phyloP scores from a whole-genome alignment of 2,113 vertebrate species.

The Halcyon malimbica region DNA sequence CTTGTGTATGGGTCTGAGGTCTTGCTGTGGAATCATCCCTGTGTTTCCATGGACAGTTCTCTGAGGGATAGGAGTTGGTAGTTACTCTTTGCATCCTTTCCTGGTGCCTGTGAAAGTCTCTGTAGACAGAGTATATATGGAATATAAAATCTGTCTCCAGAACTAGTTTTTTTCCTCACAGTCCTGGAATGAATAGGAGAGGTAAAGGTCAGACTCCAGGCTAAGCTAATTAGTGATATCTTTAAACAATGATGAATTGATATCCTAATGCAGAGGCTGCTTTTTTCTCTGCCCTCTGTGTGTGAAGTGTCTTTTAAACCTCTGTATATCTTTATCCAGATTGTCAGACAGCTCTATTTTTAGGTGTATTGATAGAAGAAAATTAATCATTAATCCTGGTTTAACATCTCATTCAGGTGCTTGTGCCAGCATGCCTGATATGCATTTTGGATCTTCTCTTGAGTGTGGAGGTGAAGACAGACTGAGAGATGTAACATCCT shows the following conservation, averaged over 20 bases:
- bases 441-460: neutral
- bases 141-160: neutral
- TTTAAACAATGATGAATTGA: neutral
- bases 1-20: neutral
- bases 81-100: neutral
- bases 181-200: neutral
- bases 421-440: neutral
- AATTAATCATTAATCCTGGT: neutral
- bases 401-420: neutral
- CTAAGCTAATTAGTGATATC: neutral
- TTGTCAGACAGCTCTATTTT: neutral
- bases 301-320: neutral
- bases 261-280: neutral
- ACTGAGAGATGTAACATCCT: neutral
- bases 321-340: neutral
- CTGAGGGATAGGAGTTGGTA: rapidly evolving
- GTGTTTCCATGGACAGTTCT: neutral
- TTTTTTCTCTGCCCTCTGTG: too few relatives aligned
- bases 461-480: neutral
- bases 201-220: neutral
- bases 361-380: neutral
- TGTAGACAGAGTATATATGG: neutral
- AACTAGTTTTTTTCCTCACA: neutral
- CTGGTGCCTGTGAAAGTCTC: neutral
- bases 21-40: neutral